A percentile compares a stretch with the other conserved stretches of the same genome.
These are phyloP conservation scores for Muraenolepis orangiensis DNA, from an alignment of 2,797 vertebrate genomes.

Conservation along the genomic window DNA sequence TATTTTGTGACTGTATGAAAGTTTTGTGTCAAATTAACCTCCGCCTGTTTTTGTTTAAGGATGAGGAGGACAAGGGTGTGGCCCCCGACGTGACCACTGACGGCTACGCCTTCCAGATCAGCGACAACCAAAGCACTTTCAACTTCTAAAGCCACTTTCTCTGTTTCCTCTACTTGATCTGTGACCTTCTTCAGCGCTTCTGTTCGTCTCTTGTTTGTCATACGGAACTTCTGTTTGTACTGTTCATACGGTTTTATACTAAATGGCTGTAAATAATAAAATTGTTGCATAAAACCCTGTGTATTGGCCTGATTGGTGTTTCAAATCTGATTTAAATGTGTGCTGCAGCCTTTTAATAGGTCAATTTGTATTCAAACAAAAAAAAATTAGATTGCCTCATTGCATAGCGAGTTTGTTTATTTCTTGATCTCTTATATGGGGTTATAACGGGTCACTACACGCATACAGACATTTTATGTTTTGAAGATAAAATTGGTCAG, in stretches of 20 bases:
- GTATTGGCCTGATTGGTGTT: neutral
- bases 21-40: neutral
- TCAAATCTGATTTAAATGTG: neutral
- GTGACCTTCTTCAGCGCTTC: conserved; percentile 20
- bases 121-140: conserved; percentile 78
- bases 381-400: too few relatives aligned
- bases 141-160: conserved; percentile 75
- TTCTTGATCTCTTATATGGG: neutral
- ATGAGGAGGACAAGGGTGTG: conserved; percentile 83
- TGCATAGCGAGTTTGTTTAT: neutral
- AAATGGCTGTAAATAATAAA: conserved; percentile 73
- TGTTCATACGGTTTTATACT: conserved; percentile 66
- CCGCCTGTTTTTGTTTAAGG: conserved; percentile 63
- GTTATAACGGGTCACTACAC: too few relatives aligned
- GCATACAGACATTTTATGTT: neutral
- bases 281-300: neutral
- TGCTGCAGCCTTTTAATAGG: neutral
- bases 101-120: conserved; percentile 86
- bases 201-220: conserved; percentile 52
- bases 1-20: neutral
- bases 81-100: conserved; percentile 83
- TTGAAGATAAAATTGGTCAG: neutral
- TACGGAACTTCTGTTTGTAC: conserved; percentile 35
- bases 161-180: neutral
- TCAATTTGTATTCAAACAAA: neutral